Evolutionary conservation across 2,113 vertebrate genomes (phyloP).

Genomic region (Neogale vison): DNA sequence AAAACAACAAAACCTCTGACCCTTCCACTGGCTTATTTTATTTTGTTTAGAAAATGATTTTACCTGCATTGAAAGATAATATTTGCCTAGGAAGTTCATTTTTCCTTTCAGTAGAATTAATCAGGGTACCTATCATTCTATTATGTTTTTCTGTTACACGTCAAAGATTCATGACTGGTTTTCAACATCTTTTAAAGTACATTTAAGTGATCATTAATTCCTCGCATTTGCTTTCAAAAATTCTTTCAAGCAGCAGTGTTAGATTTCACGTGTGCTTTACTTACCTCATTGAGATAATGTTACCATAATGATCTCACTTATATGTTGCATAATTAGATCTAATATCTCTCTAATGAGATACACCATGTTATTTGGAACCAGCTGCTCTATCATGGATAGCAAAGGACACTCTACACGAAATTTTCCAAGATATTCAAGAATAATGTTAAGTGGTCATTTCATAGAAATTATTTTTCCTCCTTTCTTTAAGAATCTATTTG

Average conservation of each 20-base stretch:
- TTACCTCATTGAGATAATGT: constrained; percentile 63
- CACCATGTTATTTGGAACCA: constrained; percentile 52
- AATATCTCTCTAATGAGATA: constrained; percentile 68
- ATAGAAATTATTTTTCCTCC: not conserved
- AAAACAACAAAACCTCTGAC: not conserved
- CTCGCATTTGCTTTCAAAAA: constrained; percentile 57
- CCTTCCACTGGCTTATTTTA: not conserved
- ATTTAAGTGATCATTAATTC: constrained; percentile 32
- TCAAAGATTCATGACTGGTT: not conserved
- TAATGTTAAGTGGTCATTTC: not conserved
- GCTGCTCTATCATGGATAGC: constrained; percentile 19
- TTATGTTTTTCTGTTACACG: not conserved
- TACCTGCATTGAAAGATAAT: not conserved
- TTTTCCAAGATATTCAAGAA: constrained; percentile 19
- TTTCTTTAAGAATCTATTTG: constrained; percentile 8
- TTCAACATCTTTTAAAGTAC: not conserved
- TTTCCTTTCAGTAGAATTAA: constrained; percentile 24
- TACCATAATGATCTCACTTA: constrained; percentile 61
- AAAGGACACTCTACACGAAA: not conserved
- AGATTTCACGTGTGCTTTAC: constrained; percentile 53
- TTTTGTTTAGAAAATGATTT: not conserved
- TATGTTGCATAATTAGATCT: constrained; percentile 63
- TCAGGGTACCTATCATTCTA: not conserved
- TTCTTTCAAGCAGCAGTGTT: constrained; percentile 36
- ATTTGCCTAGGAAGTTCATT: not conserved